Conservation (phyloP, 2,113 vertebrate species). For the Mormyrus lacerda region DNA sequence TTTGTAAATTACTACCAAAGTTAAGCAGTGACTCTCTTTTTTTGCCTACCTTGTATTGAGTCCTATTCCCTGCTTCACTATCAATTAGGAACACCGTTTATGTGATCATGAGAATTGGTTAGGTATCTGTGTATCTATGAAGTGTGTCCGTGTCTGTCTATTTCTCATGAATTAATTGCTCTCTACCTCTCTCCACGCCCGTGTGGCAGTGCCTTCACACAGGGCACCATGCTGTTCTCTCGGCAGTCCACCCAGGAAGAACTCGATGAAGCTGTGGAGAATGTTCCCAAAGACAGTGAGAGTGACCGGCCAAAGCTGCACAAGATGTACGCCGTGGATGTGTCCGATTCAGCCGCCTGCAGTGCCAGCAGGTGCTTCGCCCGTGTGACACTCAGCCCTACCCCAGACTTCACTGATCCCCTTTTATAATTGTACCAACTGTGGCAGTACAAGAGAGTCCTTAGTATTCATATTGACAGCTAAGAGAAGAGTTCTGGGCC, state of each 20-base stretch:
- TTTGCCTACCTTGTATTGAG: not conserved
- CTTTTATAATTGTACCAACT: not conserved
- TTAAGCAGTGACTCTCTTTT: conserved; percentile 10
- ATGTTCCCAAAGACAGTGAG: conserved; percentile 76
- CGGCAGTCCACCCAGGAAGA: conserved; percentile 80
- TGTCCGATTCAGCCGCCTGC: conserved; percentile 77
- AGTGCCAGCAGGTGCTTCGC: conserved; percentile 74
- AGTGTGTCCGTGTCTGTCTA: not conserved
- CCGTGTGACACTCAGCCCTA: conserved; percentile 43
- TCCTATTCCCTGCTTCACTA: not conserved
- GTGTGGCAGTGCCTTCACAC: conserved; percentile 78
- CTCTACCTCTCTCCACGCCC: conserved; percentile 57
- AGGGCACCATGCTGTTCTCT: conserved; percentile 78
- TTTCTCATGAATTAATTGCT: not conserved
- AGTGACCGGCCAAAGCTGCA: conserved; percentile 73
- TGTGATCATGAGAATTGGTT: not conserved
- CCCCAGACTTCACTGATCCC: not conserved
- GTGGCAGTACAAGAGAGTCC: not conserved
- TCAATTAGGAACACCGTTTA: not conserved
- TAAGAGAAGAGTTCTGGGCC: not conserved
- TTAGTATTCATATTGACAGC: not conserved
- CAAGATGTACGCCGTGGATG: conserved; percentile 74
- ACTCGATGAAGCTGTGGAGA: conserved; percentile 68
- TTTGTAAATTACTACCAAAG: conserved; percentile 21
- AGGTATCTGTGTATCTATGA: not conserved